Base-by-base conservation (phyloP, 2,113 vertebrate genomes). In the Eulemur macaco region DNA sequence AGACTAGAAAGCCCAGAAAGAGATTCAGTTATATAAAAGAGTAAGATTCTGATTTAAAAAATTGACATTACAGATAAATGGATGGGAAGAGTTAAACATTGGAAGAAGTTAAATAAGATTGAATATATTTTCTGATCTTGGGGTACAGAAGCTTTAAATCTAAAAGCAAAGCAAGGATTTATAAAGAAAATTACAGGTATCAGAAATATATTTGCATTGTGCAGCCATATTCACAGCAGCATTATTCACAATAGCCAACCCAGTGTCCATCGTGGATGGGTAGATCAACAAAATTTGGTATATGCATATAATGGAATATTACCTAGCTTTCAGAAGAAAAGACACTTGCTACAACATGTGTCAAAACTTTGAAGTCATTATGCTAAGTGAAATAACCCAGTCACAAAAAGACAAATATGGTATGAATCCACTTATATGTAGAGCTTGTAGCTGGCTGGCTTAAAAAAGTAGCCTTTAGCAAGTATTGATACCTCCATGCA, bases 61-160 rank as follows among this genome's bases (percentile, higher is more conserved):
- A 82, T 45, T 74, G 23, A 17, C n/a, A 34, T 82, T 74, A 82
- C 2, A 71, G 39, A 42, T 80, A 83, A 73, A 42, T 88, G 37
- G 11, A 74, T 92, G 6, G 29, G 45, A 74, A 95, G 56, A 82
- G 20, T 95, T 95, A 86, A 80, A 86, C 47, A 56, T 91, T 58
- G 52, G 73, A 78, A 66, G 45, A 88, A 82, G n/a, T 71, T 13
- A 87, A 80, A 77, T 84, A 96, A 86, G 37, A 88, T 8, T 50
- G 21, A 88, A 50, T 95, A 68, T 68, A 39, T 88, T 60, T 60
- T 66, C n/a, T 82, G 27, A 63, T 73, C 27, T 88, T 56, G 17
- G 11, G 39, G 27, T 82, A 66, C 45, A 95, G 76, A 76, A 31
- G 29, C 31, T 63, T 56, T 50, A 82, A 76, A 63, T 56, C 58